phyloP scores from a whole-genome alignment of 2,797 vertebrate genomes.

The Acropternis orthonyx region DNA sequence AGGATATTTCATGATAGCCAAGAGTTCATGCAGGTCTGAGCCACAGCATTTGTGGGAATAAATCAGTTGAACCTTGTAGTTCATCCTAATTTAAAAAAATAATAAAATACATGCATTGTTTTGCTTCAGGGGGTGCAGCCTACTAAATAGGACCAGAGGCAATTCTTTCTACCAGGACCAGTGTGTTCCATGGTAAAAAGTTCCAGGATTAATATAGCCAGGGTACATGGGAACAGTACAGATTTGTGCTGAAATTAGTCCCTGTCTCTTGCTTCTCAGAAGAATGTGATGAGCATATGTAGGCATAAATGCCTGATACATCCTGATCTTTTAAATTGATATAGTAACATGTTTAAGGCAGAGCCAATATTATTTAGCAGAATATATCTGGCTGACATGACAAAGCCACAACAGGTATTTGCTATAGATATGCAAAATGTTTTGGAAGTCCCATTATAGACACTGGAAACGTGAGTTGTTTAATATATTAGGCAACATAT shows the following conservation, averaged over 20 bases:
- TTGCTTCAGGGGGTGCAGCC: not conserved
- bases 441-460: not conserved
- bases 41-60: not conserved
- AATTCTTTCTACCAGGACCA: not conserved
- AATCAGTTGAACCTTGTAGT: not conserved
- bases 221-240: not conserved
- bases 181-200: not conserved
- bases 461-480: not conserved
- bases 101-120: not conserved
- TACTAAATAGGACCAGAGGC: not conserved
- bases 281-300: not conserved
- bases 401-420: not conserved
- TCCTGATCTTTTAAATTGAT: not conserved
- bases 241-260: conserved; percentile 19
- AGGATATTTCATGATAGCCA: not conserved
- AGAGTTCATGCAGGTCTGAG: not conserved
- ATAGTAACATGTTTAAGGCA: not conserved
- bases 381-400: not conserved
- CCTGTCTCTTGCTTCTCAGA: not conserved
- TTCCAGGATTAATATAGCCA: conserved; percentile 14
- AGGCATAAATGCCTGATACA: not conserved
- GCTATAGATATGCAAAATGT: not conserved
- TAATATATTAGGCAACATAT: not conserved
- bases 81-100: not conserved
- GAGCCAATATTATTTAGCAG: not conserved